Evolutionary conservation across 2,797 vertebrate species (phyloP).

Genomic region (Myripristis jacobus): DNA sequence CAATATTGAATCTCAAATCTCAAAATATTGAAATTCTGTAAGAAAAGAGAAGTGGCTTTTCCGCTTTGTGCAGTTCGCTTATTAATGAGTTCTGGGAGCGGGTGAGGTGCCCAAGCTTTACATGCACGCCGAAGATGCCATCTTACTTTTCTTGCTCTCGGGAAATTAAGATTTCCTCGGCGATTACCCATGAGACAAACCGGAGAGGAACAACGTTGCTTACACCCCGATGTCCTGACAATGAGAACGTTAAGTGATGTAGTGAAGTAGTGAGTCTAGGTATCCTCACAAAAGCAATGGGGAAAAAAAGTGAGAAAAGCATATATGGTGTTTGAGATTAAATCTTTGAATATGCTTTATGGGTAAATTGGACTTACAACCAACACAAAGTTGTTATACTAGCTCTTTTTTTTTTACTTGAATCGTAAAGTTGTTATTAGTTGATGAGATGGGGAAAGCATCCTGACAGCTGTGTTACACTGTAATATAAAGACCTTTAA

Average conservation of each 20-base stretch:
- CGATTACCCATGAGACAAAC: not conserved
- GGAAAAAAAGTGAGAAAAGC: not conserved
- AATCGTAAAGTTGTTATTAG: not conserved
- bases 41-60: conserved; percentile 28
- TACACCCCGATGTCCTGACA: conserved; percentile 1
- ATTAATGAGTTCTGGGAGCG: conserved; percentile 54
- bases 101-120: conserved; percentile 2
- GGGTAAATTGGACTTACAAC: not conserved
- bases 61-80: conserved; percentile 28
- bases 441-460: not conserved
- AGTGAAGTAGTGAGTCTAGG: not conserved
- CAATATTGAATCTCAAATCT: too few species aligned
- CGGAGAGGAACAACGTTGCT: not conserved
- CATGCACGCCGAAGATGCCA: conserved; percentile 10
- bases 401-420: not conserved
- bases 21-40: conserved; percentile 12
- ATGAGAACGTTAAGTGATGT: not conserved
- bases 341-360: not conserved
- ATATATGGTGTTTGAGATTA: not conserved
- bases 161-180: conserved; percentile 45
- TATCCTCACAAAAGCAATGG: not conserved
- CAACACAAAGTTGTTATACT: not conserved
- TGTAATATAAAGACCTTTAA: not conserved
- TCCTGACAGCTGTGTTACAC: not conserved
- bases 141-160: conserved; percentile 21